Base-by-base conservation (phyloP, 2,797 vertebrate species). In the Syngnathus acus region DNA sequence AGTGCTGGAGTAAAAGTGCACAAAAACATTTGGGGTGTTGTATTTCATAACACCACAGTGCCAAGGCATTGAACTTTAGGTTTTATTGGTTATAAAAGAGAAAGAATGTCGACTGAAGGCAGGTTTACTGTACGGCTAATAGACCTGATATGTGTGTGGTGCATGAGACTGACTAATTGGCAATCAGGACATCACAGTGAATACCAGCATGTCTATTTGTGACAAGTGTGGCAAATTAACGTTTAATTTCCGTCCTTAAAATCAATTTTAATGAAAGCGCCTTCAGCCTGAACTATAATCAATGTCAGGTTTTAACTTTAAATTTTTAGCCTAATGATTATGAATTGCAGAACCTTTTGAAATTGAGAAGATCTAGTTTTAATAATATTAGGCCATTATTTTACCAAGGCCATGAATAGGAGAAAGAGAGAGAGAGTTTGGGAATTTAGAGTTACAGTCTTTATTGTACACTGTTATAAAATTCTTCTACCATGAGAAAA, bases 301-400 rank as follows among this genome's bases (percentile, higher is more conserved):
- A 62, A 50, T 68, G 68, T 72, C 76, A 64, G 65, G 50, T 68
- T 78, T 81, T 72, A 61, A 65, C 65, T 70, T 70, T 69, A 54
- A 69, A 76, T 79, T 82, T 73, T 70, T 59, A 71, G 64, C 32
- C 14, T 68, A 71, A 75, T 77, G 75, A 51, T 21, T 43, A 16
- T 14, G 73, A 67, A 54, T 76, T 75, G 73, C 70, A 77, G 72
- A 73, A 76, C 65, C 69, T 78, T 53, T 59, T 62, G 38, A 72
- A 79, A 72, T 74, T 63, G 70, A 70, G 78, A 64, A 73, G n/a
- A 19, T 62, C 13, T 45, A 72, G 19, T 70, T 65, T 17, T 67
- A 78, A 78, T 78, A 81, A 85, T 83, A 69, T 84, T 65, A 48
- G 9, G 60, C 72, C 71, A 62, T 72, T 84, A 75, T 73, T 66